Base-by-base conservation (phyloP, 1,140 invertebrate species). In the Calephelis virginiensis region DNA sequence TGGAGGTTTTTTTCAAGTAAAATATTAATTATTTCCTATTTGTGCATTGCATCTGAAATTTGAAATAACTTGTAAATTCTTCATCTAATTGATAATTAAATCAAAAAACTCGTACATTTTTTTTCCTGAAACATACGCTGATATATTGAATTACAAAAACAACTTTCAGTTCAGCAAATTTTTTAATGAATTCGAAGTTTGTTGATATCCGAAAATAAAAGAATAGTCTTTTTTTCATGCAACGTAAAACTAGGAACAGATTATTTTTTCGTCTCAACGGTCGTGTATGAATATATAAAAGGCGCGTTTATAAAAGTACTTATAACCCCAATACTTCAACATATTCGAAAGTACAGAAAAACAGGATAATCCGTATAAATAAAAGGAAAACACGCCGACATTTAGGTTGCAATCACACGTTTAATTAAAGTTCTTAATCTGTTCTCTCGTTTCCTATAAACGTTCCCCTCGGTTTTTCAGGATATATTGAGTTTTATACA, bases 321-420 rank as follows among this genome's bases (percentile, higher is more conserved):
- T 37, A 14, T 12, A 59, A 59, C 53, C 53, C 53, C 53, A 37
- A 12, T n/a, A 59, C 53, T 59, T 59, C 17, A 59, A 37, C 53
- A 59, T 59, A 59, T 37, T 37, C 37, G 53, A 38, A 59, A 59
- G 40, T 43, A 9, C 53, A 28, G 8, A 59, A 28, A 59, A 59
- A 59, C 53, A 59, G 53, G 53, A 59, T 59, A 59, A 59, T 59
- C 53, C 28, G 17, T 59, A 59, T 59, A 12, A 59, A 59, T 59
- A 59, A 59, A 59, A 59, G 53, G 17, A 59, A 59, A 59, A 59
- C 53, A 38, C 53, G 53, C 12, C 53, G 11, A 59, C 53, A 17
- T 59, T 59, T 59, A 59, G 28, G 53, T 28, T 37, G 28, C 53
- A 59, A 59, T 59, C 53, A 59, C 53, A 59, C 53, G 53, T 59